phyloP scores from a whole-genome alignment of 1,140 invertebrate genomes.

The Dreissena polymorpha region DNA sequence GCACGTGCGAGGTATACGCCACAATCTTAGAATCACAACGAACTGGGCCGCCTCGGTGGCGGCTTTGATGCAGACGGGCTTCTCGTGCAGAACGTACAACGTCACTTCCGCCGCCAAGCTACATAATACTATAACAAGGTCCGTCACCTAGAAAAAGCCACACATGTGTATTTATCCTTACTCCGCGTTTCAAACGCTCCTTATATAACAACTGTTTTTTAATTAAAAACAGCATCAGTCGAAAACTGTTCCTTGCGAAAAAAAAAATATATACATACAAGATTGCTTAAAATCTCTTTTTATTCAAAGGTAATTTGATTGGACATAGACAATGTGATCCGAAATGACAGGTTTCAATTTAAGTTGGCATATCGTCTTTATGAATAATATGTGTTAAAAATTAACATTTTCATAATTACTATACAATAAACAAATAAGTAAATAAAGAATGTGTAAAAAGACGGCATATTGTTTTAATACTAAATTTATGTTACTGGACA shows the following conservation, averaged over 20 bases:
- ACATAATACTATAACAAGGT: constrained; percentile 18
- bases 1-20: constrained; percentile 48
- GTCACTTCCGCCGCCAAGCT: constrained; percentile 41
- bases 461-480: too few species aligned
- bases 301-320: too few species aligned
- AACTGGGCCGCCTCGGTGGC: constrained; percentile 27
- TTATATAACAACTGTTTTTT: too few species aligned
- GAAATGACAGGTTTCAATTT: too few species aligned
- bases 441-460: too few species aligned
- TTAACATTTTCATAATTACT: too few species aligned
- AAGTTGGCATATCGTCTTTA: too few species aligned
- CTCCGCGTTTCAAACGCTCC: not conserved
- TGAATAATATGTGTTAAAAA: too few species aligned
- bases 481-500: too few species aligned
- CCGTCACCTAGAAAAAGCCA: constrained; percentile 36
- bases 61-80: constrained; percentile 3
- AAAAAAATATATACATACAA: not conserved
- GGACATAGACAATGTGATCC: too few species aligned
- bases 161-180: not conserved
- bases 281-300: not conserved
- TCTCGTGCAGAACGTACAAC: constrained; percentile 20
- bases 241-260: not conserved
- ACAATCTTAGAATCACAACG: constrained; percentile 39
- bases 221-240: not conserved
- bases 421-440: too few species aligned